phyloP scores from a whole-genome alignment of 1,140 invertebrate genomes.

The Drosophila athabasca region DNA sequence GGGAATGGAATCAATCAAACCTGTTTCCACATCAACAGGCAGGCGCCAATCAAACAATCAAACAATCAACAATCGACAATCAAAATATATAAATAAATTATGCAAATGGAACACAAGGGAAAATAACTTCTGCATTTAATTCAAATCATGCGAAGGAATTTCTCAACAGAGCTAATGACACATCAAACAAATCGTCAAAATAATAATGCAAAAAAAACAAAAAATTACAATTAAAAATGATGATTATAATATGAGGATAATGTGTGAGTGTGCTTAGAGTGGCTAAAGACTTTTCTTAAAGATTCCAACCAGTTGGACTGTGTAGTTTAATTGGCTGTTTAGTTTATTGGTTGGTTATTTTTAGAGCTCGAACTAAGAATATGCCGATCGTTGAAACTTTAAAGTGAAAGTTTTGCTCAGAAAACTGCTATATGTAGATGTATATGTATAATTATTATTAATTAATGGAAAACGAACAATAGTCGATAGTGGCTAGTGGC shows the following conservation, averaged over 20 bases:
- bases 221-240: conserved; percentile 16
- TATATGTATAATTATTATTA: conserved; percentile 27
- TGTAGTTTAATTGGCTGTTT: background rate
- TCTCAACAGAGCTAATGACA: conserved; percentile 11
- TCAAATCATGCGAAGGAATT: conserved; percentile 22
- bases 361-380: conserved; percentile 47
- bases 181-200: conserved; percentile 17
- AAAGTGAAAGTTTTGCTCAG: conserved; percentile 44
- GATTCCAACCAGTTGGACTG: conserved; percentile 13
- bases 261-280: conserved; percentile 57
- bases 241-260: conserved; percentile 4
- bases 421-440: conserved; percentile 13
- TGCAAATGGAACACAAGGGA: conserved; percentile 35
- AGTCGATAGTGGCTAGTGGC: too few species aligned
- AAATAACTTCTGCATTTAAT: conserved; percentile 10
- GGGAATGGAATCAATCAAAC: conserved; percentile 20
- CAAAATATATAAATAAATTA: conserved; percentile 19
- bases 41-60: too few species aligned
- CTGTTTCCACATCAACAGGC: conserved; percentile 24
- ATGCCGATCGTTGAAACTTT: conserved; percentile 43
- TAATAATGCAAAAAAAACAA: background rate
- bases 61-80: conserved; percentile 2
- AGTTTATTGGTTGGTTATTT: conserved; percentile 11
- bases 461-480: too few species aligned
- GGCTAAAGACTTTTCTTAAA: conserved; percentile 25